A percentile compares a stretch with the other conserved stretches of the same genome.
Evolutionary conservation across 2,113 vertebrate genomes (phyloP).

Genomic region (Ivindomyrus marchei): DNA sequence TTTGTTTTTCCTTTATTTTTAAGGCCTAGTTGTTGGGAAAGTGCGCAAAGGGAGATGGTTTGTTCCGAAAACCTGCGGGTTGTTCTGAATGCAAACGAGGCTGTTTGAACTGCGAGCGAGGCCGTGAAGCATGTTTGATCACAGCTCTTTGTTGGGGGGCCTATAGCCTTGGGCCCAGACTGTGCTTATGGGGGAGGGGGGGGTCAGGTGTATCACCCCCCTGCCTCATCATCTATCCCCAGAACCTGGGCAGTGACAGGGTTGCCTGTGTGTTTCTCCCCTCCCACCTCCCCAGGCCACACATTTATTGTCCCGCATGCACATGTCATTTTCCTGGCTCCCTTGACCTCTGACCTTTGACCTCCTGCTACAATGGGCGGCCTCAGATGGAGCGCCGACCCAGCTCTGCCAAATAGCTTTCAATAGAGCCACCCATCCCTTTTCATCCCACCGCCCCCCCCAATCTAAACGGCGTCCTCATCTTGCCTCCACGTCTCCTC

Average conservation of each 20-base stretch:
- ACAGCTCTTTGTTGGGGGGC: slow-evolving; percentile 86
- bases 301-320: neutral
- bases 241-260: neutral
- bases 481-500: neutral
- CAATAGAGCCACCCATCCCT: slow-evolving; percentile 16
- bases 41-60: neutral
- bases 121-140: slow-evolving; percentile 94
- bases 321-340: neutral
- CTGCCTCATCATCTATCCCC: neutral
- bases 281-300: neutral
- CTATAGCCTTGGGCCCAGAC: slow-evolving; percentile 98
- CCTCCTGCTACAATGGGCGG: neutral
- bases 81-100: neutral
- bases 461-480: slow-evolving; percentile 30
- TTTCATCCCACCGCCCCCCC: slow-evolving; percentile 2
- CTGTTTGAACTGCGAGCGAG: neutral
- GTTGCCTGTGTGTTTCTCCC: neutral
- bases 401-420: slow-evolving; percentile 12
- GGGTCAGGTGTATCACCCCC: slow-evolving; percentile 52
- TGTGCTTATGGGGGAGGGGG: slow-evolving; percentile 80
- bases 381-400: neutral
- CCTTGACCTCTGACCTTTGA: slow-evolving; percentile 19
- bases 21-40: neutral
- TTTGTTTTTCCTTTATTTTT: neutral
- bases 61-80: neutral